phyloP scores from a whole-genome alignment of 2,113 vertebrate genomes.

The Columba livia region DNA sequence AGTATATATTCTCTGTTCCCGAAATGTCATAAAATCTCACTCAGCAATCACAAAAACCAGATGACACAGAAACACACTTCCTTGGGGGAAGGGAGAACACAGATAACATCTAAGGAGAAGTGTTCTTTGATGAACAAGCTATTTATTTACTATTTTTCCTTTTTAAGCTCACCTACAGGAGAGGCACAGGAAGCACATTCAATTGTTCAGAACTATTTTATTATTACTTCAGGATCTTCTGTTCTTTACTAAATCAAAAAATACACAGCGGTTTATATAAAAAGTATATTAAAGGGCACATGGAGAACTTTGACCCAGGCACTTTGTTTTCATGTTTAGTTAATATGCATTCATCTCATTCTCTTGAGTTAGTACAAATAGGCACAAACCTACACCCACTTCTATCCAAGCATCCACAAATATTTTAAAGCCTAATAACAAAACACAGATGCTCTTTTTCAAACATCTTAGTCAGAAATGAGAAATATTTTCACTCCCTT shows the following conservation, averaged over 20 bases:
- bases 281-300: not conserved
- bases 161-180: not conserved
- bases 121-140: not conserved
- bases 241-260: not conserved
- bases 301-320: not conserved
- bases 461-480: not conserved
- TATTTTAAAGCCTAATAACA: not conserved
- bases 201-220: not conserved
- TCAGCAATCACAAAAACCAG: not conserved
- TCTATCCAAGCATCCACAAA: not conserved
- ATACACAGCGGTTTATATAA: not conserved
- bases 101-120: not conserved
- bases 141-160: not conserved
- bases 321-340: not conserved
- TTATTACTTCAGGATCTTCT: not conserved
- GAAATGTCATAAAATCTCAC: not conserved
- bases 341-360: not conserved
- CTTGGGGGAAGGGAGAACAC: not conserved
- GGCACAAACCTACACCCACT: constrained; percentile 10
- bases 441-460: constrained; percentile 10
- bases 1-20: not conserved
- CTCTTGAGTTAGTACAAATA: not conserved
- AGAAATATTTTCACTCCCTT: not conserved
- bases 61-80: not conserved
- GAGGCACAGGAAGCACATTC: not conserved